Percentiles rank a stretch among this genome's conserved stretches.
Conservation (phyloP, 2,888 invertebrate species). For the Tetropium fuscum region DNA sequence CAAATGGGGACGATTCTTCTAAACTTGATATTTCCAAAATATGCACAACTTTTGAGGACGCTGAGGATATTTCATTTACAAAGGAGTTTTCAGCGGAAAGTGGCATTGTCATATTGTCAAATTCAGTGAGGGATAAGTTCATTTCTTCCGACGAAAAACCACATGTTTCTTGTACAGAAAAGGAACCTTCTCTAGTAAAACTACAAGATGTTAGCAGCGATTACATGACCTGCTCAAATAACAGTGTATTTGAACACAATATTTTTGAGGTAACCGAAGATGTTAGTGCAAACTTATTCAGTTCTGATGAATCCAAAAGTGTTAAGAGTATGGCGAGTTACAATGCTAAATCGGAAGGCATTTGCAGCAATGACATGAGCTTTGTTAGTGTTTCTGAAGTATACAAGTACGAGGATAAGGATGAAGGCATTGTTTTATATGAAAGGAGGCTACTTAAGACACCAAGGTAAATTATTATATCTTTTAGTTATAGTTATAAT, state of each 20-base stretch:
- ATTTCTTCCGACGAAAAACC: background rate
- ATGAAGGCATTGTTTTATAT: conserved; percentile 77
- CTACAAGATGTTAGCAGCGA: conserved; percentile 53
- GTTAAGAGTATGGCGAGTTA: conserved; percentile 8
- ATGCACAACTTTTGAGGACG: conserved; percentile 2
- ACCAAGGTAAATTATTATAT: conserved; percentile 71
- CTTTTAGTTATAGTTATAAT: too few relatives aligned
- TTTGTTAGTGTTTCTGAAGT: conserved; percentile 76
- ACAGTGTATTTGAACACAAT: conserved; percentile 53
- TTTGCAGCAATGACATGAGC: conserved; percentile 53
- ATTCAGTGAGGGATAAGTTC: conserved; percentile 35
- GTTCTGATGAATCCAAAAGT: conserved; percentile 29
- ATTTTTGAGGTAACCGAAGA: conserved; percentile 52
- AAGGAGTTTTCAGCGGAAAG: conserved; percentile 55
- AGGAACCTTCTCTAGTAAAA: background rate
- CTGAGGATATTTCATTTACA: conserved; percentile 22
- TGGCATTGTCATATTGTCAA: conserved; percentile 56
- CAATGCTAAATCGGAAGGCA: conserved; percentile 18
- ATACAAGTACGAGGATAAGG: conserved; percentile 80
- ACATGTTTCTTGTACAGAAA: background rate
- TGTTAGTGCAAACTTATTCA: conserved; percentile 29
- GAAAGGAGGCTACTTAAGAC: conserved; percentile 73
- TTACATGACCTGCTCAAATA: conserved; percentile 57
- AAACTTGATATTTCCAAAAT: background rate
- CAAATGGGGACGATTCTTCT: background rate